Percentiles rank a stretch among this genome's conserved stretches.
These are phyloP conservation scores for Geopemphigus sp. DNA, from an alignment of 1,140 invertebrate species.

Conservation along the genomic window DNA sequence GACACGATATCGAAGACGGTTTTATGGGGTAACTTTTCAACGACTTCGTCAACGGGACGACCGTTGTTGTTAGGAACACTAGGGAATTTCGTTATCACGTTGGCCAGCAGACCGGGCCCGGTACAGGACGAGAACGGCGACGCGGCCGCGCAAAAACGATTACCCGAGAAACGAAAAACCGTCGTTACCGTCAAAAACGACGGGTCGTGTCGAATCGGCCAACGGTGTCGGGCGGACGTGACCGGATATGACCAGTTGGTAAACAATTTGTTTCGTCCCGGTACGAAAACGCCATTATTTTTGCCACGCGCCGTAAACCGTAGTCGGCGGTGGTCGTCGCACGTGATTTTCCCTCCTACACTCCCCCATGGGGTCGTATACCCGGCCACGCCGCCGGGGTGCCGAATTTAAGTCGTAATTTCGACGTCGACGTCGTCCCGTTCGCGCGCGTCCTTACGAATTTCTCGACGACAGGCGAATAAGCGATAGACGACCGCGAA, in stretches of 20 bases:
- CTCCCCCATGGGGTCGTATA: too few relatives aligned
- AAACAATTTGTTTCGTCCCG: neutral
- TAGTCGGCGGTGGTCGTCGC: too few relatives aligned
- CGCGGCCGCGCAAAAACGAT: neutral
- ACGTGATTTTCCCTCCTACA: too few relatives aligned
- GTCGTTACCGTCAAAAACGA: neutral
- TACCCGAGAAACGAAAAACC: neutral
- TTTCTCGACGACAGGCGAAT: too few relatives aligned
- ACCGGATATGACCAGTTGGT: neutral
- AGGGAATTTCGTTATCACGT: constrained; percentile 31
- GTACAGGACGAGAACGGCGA: neutral
- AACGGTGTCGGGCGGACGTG: neutral
- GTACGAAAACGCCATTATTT: neutral
- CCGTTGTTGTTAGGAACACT: constrained; percentile 11
- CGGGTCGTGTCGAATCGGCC: neutral
- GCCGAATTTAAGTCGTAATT: too few relatives aligned
- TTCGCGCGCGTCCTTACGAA: too few relatives aligned
- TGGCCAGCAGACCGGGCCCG: neutral
- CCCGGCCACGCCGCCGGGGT: too few relatives aligned
- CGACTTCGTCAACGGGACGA: constrained; percentile 12
- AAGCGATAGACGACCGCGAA: too few relatives aligned
- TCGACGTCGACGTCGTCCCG: too few relatives aligned
- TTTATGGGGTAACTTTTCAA: constrained; percentile 43
- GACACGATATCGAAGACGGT: constrained; percentile 3
- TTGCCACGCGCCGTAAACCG: too few relatives aligned